Evolutionary conservation across 2,888 invertebrate genomes (phyloP), one percentile per base, ranked within the genome.

Genomic region (Hydrotaea diabolus): DNA sequence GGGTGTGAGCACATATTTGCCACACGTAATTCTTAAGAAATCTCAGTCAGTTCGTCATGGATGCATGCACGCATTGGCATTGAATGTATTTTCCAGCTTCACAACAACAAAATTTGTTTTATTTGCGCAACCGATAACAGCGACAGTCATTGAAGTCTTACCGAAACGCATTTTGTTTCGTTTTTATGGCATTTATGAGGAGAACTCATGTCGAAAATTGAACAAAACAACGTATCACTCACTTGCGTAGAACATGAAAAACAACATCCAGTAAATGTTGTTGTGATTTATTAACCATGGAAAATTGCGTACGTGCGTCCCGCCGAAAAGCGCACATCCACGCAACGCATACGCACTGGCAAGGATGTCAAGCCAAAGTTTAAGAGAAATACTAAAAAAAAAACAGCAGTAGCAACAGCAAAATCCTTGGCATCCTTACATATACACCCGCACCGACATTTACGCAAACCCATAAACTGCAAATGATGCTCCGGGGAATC

Each of bases 401-500:
- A 39, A 39, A 59, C 5, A 23, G 46, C 39, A 59, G 46, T 7
- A 23, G 46, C 39, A 59, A 59, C 19, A 23, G 55, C 19, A 43
- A 19, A 17, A n/a, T 17, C n/a, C 46, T 15, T 69, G 55, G 3
- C 31, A 31, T 31, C 31, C 31, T 4, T 31, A 4, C 31, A 31
- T 31, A 31, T 7, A 72, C 55, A 57, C 13, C 19, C 57, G 31
- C 11, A 31, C 57, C 57, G 73, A 73, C 72, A 80, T 83, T 82
- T 88, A 88, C 86, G 86, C 86, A 86, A 87, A 88, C 86, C 89
- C 88, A 89, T 90, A 90, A 90, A 90, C 88, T 88, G 88, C 88
- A 89, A 90, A 90, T 89, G 88, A 88, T 87, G 87, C 90, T 86
- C 89, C 79, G 66, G 89, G 88, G 90, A 89, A 88, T 89, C 88